Evolutionary conservation across 2,113 vertebrate species (phyloP).

Genomic region (Melospiza georgiana): DNA sequence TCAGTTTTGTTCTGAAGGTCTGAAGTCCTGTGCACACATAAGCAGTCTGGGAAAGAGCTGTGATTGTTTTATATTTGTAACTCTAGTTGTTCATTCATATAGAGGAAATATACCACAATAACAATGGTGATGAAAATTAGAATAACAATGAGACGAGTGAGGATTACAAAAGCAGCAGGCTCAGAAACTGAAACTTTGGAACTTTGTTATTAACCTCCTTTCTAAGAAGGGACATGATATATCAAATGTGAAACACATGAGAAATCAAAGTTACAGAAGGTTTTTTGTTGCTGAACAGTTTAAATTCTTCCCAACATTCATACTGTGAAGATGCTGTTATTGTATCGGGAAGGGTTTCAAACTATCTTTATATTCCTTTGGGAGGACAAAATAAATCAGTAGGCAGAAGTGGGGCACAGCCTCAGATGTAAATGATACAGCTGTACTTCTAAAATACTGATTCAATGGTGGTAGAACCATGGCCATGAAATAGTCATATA

Average conservation of each 20-base stretch:
- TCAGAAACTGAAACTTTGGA: neutral
- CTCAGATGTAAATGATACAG: neutral
- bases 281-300: neutral
- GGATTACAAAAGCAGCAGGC: neutral
- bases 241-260: neutral
- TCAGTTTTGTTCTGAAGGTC: neutral
- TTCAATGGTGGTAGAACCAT: neutral
- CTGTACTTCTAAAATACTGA: neutral
- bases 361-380: neutral
- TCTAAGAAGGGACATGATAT: neutral
- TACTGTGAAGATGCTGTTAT: neutral
- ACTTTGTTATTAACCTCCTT: neutral
- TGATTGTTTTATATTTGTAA: neutral
- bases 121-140: neutral
- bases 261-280: neutral
- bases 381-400: neutral
- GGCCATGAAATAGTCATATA: neutral
- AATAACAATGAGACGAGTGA: neutral
- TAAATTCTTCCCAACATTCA: neutral
- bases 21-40: neutral
- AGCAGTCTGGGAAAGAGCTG: neutral
- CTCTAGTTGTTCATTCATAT: neutral
- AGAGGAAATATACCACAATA: neutral
- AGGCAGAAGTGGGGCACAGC: neutral
- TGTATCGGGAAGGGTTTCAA: neutral